Conservation (phyloP, 2,797 vertebrate species). For the Petrocephalus schoutedeni region DNA sequence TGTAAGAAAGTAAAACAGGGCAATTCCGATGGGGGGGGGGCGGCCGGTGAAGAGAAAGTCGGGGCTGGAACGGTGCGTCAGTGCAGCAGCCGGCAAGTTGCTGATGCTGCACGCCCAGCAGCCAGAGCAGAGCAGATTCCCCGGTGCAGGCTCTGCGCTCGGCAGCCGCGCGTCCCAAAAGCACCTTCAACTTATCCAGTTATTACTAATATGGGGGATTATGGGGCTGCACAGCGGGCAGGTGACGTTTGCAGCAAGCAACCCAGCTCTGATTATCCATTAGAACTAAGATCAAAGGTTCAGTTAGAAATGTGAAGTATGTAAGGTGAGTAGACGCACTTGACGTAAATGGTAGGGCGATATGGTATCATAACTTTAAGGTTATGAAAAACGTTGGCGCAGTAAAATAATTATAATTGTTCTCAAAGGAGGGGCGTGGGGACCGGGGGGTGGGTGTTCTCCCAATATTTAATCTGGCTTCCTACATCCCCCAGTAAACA, state of each 20-base stretch:
- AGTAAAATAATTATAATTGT: neutral
- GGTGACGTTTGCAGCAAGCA: neutral
- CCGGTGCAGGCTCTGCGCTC: neutral
- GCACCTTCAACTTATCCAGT: neutral
- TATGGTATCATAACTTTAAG: too few species aligned
- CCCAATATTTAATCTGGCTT: too few species aligned
- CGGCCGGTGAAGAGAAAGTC: neutral
- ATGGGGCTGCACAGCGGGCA: neutral
- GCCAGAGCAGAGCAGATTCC: neutral
- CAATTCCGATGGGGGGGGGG: neutral
- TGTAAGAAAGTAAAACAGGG: neutral
- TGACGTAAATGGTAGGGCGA: too few species aligned
- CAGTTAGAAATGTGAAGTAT: neutral
- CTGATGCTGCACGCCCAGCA: slow-evolving; percentile 25
- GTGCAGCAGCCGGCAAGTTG: slow-evolving; percentile 23
- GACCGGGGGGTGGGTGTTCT: too few species aligned
- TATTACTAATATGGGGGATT: neutral
- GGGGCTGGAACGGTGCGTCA: slow-evolving; percentile 16
- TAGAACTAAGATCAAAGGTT: neutral
- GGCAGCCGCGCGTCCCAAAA: neutral
- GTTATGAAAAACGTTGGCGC: neutral
- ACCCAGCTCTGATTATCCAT: neutral
- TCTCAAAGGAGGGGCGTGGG: too few species aligned
- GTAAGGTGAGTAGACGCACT: too few species aligned
- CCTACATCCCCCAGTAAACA: too few species aligned